phyloP scores from a whole-genome alignment of 2,113 vertebrate genomes.

The Tretioscincus oriximinensis region DNA sequence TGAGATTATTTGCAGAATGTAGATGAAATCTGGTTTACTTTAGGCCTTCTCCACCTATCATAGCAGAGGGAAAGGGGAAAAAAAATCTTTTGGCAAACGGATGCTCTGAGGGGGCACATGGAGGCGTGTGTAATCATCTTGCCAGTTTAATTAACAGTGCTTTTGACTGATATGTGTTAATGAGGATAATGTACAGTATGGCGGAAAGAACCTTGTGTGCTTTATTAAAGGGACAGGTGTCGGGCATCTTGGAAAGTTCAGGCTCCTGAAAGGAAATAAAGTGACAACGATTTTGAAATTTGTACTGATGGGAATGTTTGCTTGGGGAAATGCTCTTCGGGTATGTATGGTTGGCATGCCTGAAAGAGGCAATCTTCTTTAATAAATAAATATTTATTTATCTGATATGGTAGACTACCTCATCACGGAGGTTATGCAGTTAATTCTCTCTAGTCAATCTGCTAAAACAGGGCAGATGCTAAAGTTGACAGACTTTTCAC shows the following conservation, averaged over 20 bases:
- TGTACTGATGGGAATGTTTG: conserved; percentile 35
- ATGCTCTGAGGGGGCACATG: conserved; percentile 61
- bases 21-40: conserved; percentile 53
- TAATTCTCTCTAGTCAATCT: background rate
- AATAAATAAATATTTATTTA: background rate
- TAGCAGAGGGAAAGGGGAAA: conserved; percentile 54
- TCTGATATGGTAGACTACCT: background rate
- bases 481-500: background rate
- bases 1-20: conserved; percentile 47
- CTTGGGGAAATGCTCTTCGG: conserved; percentile 19
- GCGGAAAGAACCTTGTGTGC: conserved; percentile 62
- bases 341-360: background rate
- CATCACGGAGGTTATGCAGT: background rate
- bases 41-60: conserved; percentile 61
- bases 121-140: conserved; percentile 62
- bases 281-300: conserved; percentile 26
- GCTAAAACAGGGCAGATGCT: background rate
- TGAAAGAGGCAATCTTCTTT: conserved; percentile 26
- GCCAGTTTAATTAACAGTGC: conserved; percentile 58
- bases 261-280: conserved; percentile 46
- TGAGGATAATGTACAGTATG: conserved; percentile 72
- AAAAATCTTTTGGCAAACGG: conserved; percentile 62
- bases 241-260: conserved; percentile 62
- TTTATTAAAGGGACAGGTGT: conserved; percentile 70
- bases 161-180: conserved; percentile 70